Percentiles rank a stretch among this genome's conserved stretches.
phyloP scores from a whole-genome alignment of 2,113 vertebrate species.

The Zosterops lateralis region DNA sequence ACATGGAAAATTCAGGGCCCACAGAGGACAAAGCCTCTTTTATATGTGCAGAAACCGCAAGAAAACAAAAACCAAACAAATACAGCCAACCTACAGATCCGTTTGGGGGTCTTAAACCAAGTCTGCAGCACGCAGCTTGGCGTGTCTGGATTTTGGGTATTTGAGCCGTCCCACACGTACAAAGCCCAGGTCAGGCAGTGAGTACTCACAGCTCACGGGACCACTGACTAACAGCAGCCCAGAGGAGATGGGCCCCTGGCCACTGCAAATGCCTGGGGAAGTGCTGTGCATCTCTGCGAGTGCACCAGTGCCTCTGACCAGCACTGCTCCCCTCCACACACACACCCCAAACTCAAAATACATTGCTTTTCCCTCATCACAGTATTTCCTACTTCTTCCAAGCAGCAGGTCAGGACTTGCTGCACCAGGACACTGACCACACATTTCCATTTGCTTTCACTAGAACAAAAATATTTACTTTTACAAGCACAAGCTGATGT shows the following conservation, averaged over 20 bases:
- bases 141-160: fast-evolving
- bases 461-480: background rate
- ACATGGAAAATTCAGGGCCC: background rate
- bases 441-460: background rate
- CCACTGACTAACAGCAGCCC: background rate
- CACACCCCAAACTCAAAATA: fast-evolving
- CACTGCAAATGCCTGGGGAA: background rate
- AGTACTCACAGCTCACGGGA: fast-evolving
- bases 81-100: background rate
- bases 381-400: background rate
- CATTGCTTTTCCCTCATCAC: fast-evolving
- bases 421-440: background rate
- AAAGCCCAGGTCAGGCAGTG: background rate
- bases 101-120: background rate
- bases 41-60: background rate
- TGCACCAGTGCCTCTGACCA: background rate
- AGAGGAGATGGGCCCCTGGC: background rate
- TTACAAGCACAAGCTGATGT: background rate
- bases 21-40: constrained; percentile 45
- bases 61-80: constrained; percentile 37
- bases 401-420: background rate
- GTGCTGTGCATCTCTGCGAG: background rate
- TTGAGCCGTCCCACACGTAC: fast-evolving
- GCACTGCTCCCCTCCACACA: background rate
- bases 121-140: background rate